Conservation (phyloP, 2,797 vertebrate species). For the Pteropus rufus region DNA sequence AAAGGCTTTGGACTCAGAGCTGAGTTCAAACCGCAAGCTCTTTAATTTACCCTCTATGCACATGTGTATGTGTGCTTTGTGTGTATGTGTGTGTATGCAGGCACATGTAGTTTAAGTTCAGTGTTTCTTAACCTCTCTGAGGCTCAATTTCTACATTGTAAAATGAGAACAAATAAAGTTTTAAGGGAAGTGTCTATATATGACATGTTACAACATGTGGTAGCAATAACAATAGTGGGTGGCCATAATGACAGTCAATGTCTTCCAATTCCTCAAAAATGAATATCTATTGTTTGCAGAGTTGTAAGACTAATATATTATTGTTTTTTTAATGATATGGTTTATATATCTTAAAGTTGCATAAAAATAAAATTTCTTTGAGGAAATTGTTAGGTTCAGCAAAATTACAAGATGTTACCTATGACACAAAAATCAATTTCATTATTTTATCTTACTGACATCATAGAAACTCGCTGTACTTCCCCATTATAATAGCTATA, state of each 20-base stretch:
- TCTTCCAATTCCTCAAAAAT: not conserved
- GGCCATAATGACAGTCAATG: not conserved
- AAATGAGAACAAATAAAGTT: not conserved
- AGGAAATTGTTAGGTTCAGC: not conserved
- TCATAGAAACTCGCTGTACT: not conserved
- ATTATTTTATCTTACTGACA: not conserved
- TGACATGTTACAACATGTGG: too few species aligned
- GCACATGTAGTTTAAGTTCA: not conserved
- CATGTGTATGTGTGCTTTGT: not conserved
- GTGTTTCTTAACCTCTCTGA: not conserved
- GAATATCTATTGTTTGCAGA: not conserved
- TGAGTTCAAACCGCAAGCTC: not conserved
- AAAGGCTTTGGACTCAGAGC: not conserved
- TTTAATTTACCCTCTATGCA: not conserved
- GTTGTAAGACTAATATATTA: not conserved
- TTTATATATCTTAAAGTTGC: not conserved
- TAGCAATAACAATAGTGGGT: not conserved
- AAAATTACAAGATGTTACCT: not conserved
- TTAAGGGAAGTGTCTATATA: not conserved
- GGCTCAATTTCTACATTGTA: not conserved
- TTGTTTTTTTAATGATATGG: not conserved
- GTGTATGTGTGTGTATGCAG: not conserved
- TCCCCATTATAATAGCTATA: not conserved
- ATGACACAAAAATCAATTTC: not conserved
- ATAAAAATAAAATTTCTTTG: not conserved